Conservation (phyloP, 2,797 vertebrate species). For the Numenius phaeopus region DNA sequence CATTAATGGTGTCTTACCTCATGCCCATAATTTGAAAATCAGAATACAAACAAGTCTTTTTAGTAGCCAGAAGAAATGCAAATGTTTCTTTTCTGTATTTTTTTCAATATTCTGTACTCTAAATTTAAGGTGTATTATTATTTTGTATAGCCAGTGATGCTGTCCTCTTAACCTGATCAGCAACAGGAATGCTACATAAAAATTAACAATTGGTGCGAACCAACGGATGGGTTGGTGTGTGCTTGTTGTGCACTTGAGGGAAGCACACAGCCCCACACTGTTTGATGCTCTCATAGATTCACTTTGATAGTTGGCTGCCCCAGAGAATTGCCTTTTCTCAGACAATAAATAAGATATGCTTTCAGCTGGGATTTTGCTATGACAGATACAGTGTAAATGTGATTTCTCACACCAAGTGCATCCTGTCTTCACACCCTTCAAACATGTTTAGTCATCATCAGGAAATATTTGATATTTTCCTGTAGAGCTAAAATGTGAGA, state of each 20-base stretch:
- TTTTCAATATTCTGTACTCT: not conserved
- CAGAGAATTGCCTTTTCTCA: slow-evolving; percentile 21
- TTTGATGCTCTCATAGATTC: not conserved
- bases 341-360: slow-evolving; percentile 9
- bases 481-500: not conserved
- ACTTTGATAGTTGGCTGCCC: slow-evolving; percentile 10
- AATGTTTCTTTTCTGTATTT: not conserved
- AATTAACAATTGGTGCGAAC: not conserved
- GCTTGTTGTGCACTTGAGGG: not conserved
- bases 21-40: not conserved
- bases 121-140: not conserved
- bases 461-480: not conserved
- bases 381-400: not conserved
- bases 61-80: not conserved
- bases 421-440: not conserved
- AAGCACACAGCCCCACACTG: not conserved
- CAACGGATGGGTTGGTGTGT: not conserved
- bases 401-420: not conserved
- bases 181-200: not conserved
- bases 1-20: not conserved
- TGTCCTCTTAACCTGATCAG: not conserved
- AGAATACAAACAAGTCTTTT: not conserved
- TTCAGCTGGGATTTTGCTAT: not conserved
- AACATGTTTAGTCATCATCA: not conserved
- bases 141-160: not conserved